Evolutionary conservation across 2,113 vertebrate species (phyloP).

Genomic region (Sigmodon hispidus): DNA sequence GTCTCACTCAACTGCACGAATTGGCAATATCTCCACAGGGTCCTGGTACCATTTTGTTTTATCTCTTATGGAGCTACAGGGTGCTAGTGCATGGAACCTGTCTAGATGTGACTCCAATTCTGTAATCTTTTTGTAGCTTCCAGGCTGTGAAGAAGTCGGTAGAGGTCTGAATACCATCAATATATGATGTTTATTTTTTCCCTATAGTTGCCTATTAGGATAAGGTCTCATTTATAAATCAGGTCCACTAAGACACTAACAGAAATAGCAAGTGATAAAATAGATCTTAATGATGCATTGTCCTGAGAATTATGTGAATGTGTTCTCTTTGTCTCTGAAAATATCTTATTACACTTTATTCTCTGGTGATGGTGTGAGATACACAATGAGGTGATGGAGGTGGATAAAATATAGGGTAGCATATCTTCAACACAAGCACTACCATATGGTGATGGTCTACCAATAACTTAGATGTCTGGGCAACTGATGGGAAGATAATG

Average conservation of each 20-base stretch:
- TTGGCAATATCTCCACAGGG: background rate
- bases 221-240: background rate
- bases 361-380: background rate
- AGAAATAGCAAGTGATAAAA: too few relatives aligned
- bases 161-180: background rate
- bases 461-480: background rate
- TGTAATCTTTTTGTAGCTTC: background rate
- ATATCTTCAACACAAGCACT: background rate
- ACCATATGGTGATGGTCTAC: background rate
- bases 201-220: background rate
- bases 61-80: background rate
- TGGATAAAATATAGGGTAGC: background rate
- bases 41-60: background rate
- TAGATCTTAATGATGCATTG: background rate
- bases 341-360: background rate
- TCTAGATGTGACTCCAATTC: background rate
- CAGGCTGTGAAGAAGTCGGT: background rate
- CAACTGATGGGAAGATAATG: background rate
- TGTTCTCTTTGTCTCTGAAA: background rate
- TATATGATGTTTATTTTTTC: background rate
- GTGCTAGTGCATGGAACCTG: background rate
- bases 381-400: background rate
- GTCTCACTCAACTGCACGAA: background rate
- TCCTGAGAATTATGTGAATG: background rate
- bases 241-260: background rate